These are phyloP conservation scores for Psettodes erumei DNA, from an alignment of 2,113 vertebrate species.

Conservation along the genomic window DNA sequence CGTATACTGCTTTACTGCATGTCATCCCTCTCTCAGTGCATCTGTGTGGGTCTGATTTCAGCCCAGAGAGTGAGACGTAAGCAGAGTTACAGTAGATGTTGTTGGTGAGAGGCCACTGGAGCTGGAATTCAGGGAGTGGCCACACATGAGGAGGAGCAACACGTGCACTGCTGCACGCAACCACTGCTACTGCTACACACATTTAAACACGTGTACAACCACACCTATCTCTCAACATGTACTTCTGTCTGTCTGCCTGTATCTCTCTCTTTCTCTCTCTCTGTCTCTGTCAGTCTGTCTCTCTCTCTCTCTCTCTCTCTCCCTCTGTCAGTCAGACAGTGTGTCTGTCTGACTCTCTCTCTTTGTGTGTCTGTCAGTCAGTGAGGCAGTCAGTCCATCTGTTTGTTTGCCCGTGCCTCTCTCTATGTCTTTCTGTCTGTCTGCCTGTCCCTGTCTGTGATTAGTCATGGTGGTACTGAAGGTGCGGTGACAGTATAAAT, in stretches of 20 bases:
- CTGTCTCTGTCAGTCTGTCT: too few relatives aligned
- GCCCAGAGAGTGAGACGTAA: not conserved
- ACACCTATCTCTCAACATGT: not conserved
- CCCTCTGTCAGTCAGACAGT: too few relatives aligned
- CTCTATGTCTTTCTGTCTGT: not conserved
- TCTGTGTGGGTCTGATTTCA: not conserved
- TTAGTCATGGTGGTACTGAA: not conserved
- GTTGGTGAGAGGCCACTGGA: conserved; percentile 1
- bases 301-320: too few relatives aligned
- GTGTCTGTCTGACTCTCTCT: too few relatives aligned
- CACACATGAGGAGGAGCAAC: conserved; percentile 57
- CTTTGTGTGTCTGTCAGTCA: too few relatives aligned
- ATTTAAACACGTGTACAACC: not conserved
- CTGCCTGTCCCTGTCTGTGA: too few relatives aligned
- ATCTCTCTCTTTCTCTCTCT: too few relatives aligned
- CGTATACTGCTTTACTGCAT: not conserved
- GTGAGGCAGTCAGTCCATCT: too few relatives aligned
- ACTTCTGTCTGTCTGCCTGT: not conserved
- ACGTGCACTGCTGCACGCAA: conserved; percentile 30
- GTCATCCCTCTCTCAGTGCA: not conserved
- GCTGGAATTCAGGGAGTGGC: conserved; percentile 62
- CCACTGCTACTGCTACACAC: not conserved
- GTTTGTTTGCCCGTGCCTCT: too few relatives aligned
- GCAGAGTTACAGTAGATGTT: not conserved
- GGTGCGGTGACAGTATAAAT: not conserved